Base-by-base conservation (phyloP, 2,888 invertebrate species). In the Rhamnusium bicolor region DNA sequence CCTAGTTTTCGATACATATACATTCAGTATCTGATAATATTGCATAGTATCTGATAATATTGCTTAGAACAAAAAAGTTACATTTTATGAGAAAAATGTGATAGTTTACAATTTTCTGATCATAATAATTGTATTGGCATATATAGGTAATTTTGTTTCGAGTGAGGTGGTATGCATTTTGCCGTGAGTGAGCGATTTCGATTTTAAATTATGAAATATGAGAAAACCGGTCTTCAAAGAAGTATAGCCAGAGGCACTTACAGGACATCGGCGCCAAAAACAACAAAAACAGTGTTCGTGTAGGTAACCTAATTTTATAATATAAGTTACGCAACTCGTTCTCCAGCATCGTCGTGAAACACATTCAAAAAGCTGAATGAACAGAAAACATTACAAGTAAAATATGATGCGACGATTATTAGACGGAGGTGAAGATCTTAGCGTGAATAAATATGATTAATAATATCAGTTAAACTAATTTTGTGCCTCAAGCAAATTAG, bases 261-360 rank as follows among this genome's bases (percentile, higher is more conserved):
- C 32, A 40, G 66, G 80, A 81, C 79, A 79, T 80, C 80, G 78
- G 79, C 79, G 79, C 79, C 78, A 79, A 80, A 80, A 79, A 79
- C 76, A 75, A 79, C 78, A 74, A 74, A 74, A 71, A 76, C 72
- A 72, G 62, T 75, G n/a, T 40, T 74, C 68, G 73, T 67, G 72
- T 74, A 76, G 63, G 75, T 77, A 78, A 80, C 80, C 80, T 73
- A 80, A 76, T 80, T 80, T 80, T 69, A 66, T 61, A 32, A 49
- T 51, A 62, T 32, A 24, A 29, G 18, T 63, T 71, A 71, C 68
- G 68, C 58, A 63, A 63, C 68, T 63, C 62, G 63, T 66, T 75
- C 63, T 19, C 60, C 68, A 72, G 24, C 61, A 24, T 21, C 49
- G 14, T 21, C 19, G 49, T 49, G 63, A 18, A 46, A 29, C 63